These are phyloP conservation scores for Scomberomorus guttatus DNA, from an alignment of 2,797 vertebrate genomes.

Conservation along the genomic window DNA sequence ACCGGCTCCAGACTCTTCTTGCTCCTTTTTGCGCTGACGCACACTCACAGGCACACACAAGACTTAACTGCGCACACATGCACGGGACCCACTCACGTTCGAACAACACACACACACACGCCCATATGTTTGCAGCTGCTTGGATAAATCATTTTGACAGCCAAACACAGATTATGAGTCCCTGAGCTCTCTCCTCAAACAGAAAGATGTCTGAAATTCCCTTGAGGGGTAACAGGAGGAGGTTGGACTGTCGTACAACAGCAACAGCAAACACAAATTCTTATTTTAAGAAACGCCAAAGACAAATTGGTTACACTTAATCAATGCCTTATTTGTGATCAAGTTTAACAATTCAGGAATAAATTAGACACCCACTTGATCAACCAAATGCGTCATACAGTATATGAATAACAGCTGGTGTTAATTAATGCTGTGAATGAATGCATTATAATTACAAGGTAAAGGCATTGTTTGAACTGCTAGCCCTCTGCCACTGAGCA, in stretches of 20 bases:
- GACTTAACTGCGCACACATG: not conserved
- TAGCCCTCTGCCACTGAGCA: not conserved
- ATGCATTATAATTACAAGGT: constrained; percentile 1
- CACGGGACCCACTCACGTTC: not conserved
- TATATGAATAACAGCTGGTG: constrained; percentile 7
- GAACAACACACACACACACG: constrained; percentile 18
- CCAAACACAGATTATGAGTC: constrained; percentile 71
- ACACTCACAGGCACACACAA: constrained; percentile 26
- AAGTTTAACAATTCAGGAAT: not conserved
- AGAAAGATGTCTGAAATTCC: constrained; percentile 57
- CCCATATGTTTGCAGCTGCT: constrained; percentile 66
- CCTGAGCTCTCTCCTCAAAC: constrained; percentile 52
- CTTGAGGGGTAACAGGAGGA: constrained; percentile 43
- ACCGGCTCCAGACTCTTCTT: constrained; percentile 12
- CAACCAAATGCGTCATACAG: constrained; percentile 10
- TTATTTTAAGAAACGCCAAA: constrained; percentile 29
- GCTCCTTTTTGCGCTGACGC: constrained; percentile 51
- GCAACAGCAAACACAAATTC: constrained; percentile 19
- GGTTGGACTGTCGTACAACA: constrained; percentile 26
- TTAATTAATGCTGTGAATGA: constrained; percentile 15
- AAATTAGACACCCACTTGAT: constrained; percentile 7
- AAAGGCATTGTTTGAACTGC: not conserved
- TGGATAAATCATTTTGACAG: constrained; percentile 76
- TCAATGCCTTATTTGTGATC: constrained; percentile 5
- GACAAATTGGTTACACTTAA: not conserved